These are phyloP conservation scores for Microctenopoma stevenorrisi DNA, from an alignment of 2,797 vertebrate genomes.

Conservation along the genomic window DNA sequence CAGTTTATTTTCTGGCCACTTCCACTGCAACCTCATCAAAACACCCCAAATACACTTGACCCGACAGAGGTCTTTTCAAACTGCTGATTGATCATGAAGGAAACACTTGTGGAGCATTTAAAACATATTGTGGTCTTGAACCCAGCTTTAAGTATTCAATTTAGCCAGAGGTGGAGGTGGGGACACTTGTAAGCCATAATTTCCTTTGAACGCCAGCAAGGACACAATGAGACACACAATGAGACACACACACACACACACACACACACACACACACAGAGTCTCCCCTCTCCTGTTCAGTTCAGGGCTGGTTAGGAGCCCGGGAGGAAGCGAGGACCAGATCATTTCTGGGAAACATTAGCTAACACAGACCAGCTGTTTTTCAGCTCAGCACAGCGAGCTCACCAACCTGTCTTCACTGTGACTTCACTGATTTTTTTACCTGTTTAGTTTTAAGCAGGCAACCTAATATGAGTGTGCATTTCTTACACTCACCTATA, in stretches of 20 bases:
- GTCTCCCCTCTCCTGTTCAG: constrained; percentile 43
- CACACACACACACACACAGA: constrained; percentile 25
- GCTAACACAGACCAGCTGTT: constrained; percentile 79
- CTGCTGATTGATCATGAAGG: constrained; percentile 61
- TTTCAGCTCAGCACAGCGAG: constrained; percentile 60
- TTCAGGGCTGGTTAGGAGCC: constrained; percentile 50
- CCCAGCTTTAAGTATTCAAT: constrained; percentile 45
- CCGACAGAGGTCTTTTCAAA: constrained; percentile 53
- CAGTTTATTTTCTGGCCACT: constrained; percentile 52
- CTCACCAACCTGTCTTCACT: constrained; percentile 68
- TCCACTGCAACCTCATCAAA: constrained; percentile 46
- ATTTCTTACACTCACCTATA: neutral
- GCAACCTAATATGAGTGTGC: neutral
- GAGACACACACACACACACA: constrained; percentile 21
- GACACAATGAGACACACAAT: constrained; percentile 43
- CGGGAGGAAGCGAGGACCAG: constrained; percentile 67
- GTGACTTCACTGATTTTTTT: constrained; percentile 53
- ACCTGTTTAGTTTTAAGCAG: neutral
- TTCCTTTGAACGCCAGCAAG: constrained; percentile 60
- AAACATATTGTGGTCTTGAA: constrained; percentile 64
- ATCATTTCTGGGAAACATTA: constrained; percentile 77
- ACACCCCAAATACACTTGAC: constrained; percentile 43
- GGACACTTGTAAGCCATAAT: constrained; percentile 72
- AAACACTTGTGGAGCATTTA: constrained; percentile 65
- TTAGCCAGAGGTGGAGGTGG: constrained; percentile 72